Conservation (phyloP, 1,140 invertebrate species). For the Notospermus geniculatus region DNA sequence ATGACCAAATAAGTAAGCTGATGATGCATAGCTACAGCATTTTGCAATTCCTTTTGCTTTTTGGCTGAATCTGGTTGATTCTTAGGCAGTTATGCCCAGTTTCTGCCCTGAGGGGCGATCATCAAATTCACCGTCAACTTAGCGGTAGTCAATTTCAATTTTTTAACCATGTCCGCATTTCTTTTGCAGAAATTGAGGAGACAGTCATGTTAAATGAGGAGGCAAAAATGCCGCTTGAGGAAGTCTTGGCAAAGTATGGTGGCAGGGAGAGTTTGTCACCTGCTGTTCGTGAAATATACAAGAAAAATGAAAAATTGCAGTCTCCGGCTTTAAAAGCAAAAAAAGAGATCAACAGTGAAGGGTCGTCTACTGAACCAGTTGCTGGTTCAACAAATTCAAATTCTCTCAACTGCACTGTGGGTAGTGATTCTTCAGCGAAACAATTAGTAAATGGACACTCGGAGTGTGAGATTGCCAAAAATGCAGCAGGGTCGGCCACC, state of each 20-base stretch:
- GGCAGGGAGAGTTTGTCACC: background rate
- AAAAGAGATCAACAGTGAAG: slow-evolving; percentile 15
- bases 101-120: too few relatives aligned
- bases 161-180: background rate
- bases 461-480: slow-evolving; percentile 49
- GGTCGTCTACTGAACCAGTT: background rate
- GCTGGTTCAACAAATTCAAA: slow-evolving; percentile 11
- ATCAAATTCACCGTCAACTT: too few relatives aligned
- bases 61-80: too few relatives aligned
- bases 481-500: slow-evolving; percentile 12
- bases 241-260: slow-evolving; percentile 69
- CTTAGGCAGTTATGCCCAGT: too few relatives aligned
- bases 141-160: too few relatives aligned
- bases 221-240: slow-evolving; percentile 77
- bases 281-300: background rate
- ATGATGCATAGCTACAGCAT: too few relatives aligned
- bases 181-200: slow-evolving; percentile 34
- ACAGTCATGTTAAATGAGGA: slow-evolving; percentile 71
- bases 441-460: slow-evolving; percentile 42
- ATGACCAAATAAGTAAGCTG: too few relatives aligned
- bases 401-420: slow-evolving; percentile 8
- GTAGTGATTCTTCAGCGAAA: slow-evolving; percentile 21
- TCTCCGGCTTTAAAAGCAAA: slow-evolving; percentile 40
- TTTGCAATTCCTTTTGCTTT: too few relatives aligned
- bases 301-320: slow-evolving; percentile 30